These are phyloP conservation scores for Polypedilum pembai DNA, from an alignment of 1,140 invertebrate genomes.

Conservation along the genomic window DNA sequence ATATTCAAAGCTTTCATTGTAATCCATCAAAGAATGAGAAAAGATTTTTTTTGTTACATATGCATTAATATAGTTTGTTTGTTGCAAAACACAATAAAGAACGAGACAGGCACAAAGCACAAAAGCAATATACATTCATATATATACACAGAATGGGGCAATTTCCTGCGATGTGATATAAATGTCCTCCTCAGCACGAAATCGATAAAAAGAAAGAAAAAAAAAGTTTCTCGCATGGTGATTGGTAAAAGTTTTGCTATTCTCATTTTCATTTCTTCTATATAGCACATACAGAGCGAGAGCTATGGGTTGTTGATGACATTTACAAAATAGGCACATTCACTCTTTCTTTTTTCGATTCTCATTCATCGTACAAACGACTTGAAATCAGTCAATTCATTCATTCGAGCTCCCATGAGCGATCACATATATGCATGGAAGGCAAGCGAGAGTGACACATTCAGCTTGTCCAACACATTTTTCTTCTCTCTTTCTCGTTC, in stretches of 20 bases:
- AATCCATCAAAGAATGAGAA: too few relatives aligned
- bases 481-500: neutral
- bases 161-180: conserved; percentile 12
- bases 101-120: too few relatives aligned
- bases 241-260: neutral
- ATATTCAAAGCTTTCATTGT: too few relatives aligned
- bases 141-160: conserved; percentile 4
- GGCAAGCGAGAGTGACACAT: neutral
- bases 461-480: neutral
- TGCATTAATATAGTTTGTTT: too few relatives aligned
- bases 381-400: neutral
- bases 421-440: neutral
- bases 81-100: too few relatives aligned
- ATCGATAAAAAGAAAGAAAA: neutral
- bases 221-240: neutral
- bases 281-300: too few relatives aligned
- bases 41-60: too few relatives aligned
- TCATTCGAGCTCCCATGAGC: neutral
- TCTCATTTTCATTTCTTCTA: too few relatives aligned
- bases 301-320: neutral
- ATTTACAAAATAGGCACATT: neutral
- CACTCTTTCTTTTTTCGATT: neutral
- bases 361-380: neutral
- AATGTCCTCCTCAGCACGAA: conserved; percentile 10
- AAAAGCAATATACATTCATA: neutral